Evolutionary conservation across 1,140 invertebrate species (phyloP), one percentile per base, ranked within the genome.

Genomic region (Rhysida immarginata): DNA sequence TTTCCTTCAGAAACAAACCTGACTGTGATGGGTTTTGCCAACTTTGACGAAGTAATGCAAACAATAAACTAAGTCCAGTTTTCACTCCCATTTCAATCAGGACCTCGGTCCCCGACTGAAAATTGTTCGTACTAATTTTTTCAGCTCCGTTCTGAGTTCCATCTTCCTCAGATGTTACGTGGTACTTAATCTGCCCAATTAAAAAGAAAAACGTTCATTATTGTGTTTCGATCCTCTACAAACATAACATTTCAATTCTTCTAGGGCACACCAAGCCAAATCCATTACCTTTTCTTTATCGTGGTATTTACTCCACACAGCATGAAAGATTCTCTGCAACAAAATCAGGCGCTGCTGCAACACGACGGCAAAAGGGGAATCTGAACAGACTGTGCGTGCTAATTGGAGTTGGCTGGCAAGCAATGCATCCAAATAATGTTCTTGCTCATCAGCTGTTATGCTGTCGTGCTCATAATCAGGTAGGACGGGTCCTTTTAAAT

Each of bases 51-150:
- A 82, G 65, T 13, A 82, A 62, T 18, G 77, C 73, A 66, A 82
- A 81, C 16, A 82, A 58, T 49, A 82, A 66, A 58, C 73, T 77
- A 8, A 82, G 68, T 16, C 79, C 79, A 54, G 80, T 80, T 66
- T 75, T 75, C 0, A 82, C 76, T 1, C 78, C 78, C 56, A 82
- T 72, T 69, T 81, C 79, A 50, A 82, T 64, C n/a, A 82, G 65
- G 16, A 75, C 77, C 64, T 78, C 71, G 42, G 75, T 77, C 26
- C 77, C 77, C 20, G 60, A 56, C n/a, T n/a, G n/a, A n/a, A n/a
- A n/a, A n/a, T n/a, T 59, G 59, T n/a, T 62, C 60, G 16, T 27
- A 25, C 23, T 13, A 21, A 23, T 51, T 21, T 61, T 60, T 20
- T 50, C 41, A 23, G 25, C 45, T 24, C 61, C 58, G n/a, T 21